These are phyloP conservation scores for Lissonota sp. DNA, from an alignment of 2,888 invertebrate species.

Conservation along the genomic window DNA sequence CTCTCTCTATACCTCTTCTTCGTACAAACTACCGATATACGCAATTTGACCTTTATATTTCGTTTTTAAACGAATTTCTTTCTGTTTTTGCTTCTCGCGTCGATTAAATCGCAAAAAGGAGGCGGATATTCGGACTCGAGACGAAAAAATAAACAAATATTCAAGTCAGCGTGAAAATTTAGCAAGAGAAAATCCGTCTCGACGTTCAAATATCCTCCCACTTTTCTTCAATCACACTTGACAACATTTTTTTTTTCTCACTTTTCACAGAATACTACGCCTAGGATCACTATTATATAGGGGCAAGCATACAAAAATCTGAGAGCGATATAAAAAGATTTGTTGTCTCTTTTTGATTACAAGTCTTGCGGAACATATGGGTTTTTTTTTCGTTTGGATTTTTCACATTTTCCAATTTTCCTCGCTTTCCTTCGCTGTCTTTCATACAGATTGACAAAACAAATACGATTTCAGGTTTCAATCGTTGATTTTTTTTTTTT, in stretches of 20 bases:
- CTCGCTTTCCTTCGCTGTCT: not conserved
- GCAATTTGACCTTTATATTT: not conserved
- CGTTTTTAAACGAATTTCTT: not conserved
- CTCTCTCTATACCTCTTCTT: slow-evolving; percentile 9
- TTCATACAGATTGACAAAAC: not conserved
- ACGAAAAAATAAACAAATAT: not conserved
- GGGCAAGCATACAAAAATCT: slow-evolving; percentile 73
- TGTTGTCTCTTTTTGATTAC: slow-evolving; percentile 66
- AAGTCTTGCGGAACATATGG: slow-evolving; percentile 58
- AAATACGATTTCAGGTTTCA: slow-evolving; percentile 15
- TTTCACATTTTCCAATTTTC: slow-evolving; percentile 5
- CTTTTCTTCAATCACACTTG: not conserved
- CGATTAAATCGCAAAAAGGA: not conserved
- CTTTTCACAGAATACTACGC: slow-evolving; percentile 48
- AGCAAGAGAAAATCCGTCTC: not conserved
- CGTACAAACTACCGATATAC: slow-evolving; percentile 3
- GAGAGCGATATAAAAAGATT: slow-evolving; percentile 69
- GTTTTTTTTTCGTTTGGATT: slow-evolving; percentile 30
- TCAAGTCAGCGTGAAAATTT: not conserved
- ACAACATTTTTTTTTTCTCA: slow-evolving; percentile 24
- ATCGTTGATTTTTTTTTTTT: slow-evolving; percentile 1
- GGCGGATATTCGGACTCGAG: not conserved
- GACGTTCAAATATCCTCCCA: not conserved
- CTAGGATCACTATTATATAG: slow-evolving; percentile 56
- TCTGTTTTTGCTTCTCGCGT: not conserved